Conservation (phyloP, 2,888 invertebrate species). For the Itoplectis maculator region DNA sequence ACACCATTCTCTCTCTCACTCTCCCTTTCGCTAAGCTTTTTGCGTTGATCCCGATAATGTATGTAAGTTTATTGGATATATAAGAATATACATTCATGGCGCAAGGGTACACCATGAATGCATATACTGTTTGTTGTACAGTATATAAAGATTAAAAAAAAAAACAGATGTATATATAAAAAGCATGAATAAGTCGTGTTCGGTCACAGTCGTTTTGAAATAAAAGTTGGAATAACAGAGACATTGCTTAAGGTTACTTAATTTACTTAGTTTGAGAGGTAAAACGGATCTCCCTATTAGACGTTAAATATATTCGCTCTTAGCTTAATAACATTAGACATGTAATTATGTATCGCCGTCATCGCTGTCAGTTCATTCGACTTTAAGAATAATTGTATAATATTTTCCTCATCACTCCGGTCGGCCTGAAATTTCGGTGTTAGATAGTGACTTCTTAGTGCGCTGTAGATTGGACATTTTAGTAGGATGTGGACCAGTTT, state of each 20-base stretch:
- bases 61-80: neutral
- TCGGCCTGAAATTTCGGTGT: no score
- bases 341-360: neutral
- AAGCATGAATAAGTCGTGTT: neutral
- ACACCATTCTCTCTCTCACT: neutral
- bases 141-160: neutral
- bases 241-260: neutral
- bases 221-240: neutral
- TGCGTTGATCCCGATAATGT: no score
- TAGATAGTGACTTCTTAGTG: no score
- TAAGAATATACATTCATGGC: constrained; percentile 1
- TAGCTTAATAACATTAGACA: neutral
- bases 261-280: neutral
- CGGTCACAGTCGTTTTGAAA: neutral
- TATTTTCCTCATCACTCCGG: no score
- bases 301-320: neutral
- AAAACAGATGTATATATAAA: neutral
- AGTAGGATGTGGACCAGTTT: neutral
- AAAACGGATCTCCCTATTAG: neutral
- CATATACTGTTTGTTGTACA: no score
- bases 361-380: no score
- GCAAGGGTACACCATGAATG: neutral
- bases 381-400: no score
- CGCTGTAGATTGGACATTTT: no score
- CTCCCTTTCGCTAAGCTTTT: neutral